Percentiles rank a stretch among this genome's conserved stretches.
Conservation (phyloP, 2,797 vertebrate genomes). For the Ptychobarbus kaznakovi region DNA sequence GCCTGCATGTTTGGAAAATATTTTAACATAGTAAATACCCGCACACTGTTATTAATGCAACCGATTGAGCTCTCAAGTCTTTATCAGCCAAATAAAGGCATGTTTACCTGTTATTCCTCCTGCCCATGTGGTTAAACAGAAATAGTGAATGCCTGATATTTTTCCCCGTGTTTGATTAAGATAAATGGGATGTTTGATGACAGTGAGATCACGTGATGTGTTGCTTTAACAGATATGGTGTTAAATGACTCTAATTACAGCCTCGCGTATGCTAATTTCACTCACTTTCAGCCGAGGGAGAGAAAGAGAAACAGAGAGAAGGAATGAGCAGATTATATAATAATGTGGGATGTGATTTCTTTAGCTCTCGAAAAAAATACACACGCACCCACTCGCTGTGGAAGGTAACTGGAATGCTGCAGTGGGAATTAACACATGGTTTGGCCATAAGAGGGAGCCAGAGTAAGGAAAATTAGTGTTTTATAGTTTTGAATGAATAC, state of each 20-base stretch:
- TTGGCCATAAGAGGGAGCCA: constrained; percentile 55
- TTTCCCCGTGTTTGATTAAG: neutral
- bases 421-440: constrained; percentile 2
- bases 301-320: constrained; percentile 24
- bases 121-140: neutral
- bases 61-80: too few relatives aligned
- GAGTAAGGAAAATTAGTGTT: neutral
- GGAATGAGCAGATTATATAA: constrained; percentile 53
- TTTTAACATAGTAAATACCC: neutral
- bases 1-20: neutral
- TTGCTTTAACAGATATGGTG: constrained; percentile 32
- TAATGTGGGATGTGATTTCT: constrained; percentile 59
- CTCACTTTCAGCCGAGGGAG: constrained; percentile 30
- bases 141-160: neutral
- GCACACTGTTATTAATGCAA: neutral
- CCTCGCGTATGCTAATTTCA: constrained; percentile 42
- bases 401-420: constrained; percentile 41
- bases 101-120: neutral
- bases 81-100: neutral
- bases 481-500: neutral
- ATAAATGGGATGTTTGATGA: constrained; percentile 38
- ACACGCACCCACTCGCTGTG: constrained; percentile 41
- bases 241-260: constrained; percentile 40
- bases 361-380: constrained; percentile 28
- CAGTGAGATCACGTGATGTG: constrained; percentile 23